phyloP scores from a whole-genome alignment of 2,113 vertebrate species.

The Melanocharis versteri region DNA sequence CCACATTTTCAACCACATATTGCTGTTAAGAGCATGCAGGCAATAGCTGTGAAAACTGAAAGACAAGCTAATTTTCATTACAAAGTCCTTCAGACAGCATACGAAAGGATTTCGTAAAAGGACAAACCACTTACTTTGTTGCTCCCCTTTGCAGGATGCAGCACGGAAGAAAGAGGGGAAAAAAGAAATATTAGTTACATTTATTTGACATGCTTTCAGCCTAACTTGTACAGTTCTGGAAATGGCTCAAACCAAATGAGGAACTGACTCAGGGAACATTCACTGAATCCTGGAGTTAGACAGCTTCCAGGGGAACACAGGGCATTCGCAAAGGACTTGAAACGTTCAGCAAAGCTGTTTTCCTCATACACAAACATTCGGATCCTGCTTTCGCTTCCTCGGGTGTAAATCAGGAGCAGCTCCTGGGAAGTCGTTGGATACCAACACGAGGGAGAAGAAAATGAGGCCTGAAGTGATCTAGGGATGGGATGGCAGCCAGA shows the following conservation, averaged over 20 bases:
- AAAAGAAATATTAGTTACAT: constrained; percentile 57
- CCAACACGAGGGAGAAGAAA: not conserved
- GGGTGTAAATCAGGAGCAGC: not conserved
- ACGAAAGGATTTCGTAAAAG: not conserved
- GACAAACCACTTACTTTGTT: constrained; percentile 75
- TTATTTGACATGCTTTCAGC: constrained; percentile 25
- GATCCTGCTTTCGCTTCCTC: not conserved
- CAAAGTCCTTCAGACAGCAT: not conserved
- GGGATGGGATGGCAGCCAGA: constrained; percentile 38
- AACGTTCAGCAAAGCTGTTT: not conserved
- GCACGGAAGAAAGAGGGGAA: constrained; percentile 26
- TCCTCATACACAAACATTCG: not conserved
- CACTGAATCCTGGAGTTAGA: not conserved
- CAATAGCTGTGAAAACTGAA: not conserved
- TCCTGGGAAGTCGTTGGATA: not conserved
- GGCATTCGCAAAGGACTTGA: not conserved
- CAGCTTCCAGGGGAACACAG: not conserved
- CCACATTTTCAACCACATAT: not conserved
- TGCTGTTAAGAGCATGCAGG: not conserved
- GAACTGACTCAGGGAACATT: not conserved
- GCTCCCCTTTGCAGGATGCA: constrained; percentile 70
- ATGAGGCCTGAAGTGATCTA: not conserved
- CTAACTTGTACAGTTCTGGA: not conserved
- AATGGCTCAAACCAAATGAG: constrained; percentile 38
- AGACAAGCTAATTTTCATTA: not conserved